Evolutionary conservation across 2,888 invertebrate species (phyloP).

Genomic region (Chloromyia formosa): DNA sequence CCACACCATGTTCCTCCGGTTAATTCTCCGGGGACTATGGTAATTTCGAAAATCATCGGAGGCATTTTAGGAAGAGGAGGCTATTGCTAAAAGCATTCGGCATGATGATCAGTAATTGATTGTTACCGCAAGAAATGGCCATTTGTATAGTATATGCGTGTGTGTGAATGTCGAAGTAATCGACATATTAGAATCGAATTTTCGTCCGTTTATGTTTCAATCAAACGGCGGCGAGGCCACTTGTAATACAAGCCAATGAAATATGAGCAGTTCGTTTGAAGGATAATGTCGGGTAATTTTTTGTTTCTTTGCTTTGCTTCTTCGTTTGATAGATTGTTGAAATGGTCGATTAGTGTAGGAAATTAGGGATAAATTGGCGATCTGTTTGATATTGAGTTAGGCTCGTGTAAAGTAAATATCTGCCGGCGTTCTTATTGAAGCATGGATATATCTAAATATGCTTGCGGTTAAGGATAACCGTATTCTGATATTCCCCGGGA

Average conservation of each 20-base stretch:
- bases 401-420: no score
- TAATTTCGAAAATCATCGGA: conserved; percentile 26
- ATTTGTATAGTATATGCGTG: not conserved
- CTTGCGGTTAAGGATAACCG: no score
- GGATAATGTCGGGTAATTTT: no score
- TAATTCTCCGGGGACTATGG: conserved; percentile 22
- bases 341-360: no score
- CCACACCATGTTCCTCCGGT: not conserved
- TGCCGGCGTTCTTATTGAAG: no score
- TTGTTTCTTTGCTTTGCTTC: no score
- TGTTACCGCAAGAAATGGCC: conserved; percentile 31
- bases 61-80: not conserved
- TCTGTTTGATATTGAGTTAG: no score
- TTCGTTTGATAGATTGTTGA: no score
- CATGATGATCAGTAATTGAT: conserved; percentile 27
- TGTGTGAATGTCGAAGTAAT: conserved; percentile 13
- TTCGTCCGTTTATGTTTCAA: conserved; percentile 2
- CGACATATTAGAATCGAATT: conserved; percentile 22
- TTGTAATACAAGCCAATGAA: not conserved
- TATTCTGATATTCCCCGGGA: no score
- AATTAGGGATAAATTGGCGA: no score
- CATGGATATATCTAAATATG: no score
- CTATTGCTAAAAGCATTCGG: conserved; percentile 18
- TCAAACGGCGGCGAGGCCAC: not conserved
- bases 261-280: not conserved